phyloP scores from a whole-genome alignment of 1,140 invertebrate species.

The Drosophila parvula region DNA sequence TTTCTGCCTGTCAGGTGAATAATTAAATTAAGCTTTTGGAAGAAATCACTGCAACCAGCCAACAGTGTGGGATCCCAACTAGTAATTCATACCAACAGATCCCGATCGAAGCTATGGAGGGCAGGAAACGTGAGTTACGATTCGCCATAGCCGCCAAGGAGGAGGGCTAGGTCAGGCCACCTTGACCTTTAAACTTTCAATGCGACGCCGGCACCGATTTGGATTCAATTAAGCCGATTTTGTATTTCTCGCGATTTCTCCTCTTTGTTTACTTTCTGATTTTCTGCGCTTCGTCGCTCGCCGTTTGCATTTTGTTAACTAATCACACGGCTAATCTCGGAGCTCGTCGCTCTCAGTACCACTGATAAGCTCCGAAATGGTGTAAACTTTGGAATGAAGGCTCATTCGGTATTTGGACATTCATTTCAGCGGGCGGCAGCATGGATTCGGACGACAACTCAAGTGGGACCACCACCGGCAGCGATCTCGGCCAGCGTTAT shows the following conservation, averaged over 20 bases:
- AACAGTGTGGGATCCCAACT: background rate
- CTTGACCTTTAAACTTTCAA: constrained; percentile 60
- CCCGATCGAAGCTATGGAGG: background rate
- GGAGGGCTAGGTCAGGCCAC: constrained; percentile 25
- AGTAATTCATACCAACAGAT: background rate
- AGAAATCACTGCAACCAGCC: background rate
- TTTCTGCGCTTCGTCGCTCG: constrained; percentile 6
- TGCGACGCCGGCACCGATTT: constrained; percentile 34
- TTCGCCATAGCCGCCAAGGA: constrained; percentile 21
- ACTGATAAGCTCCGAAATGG: constrained; percentile 50
- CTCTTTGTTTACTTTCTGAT: constrained; percentile 46
- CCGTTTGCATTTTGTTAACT: constrained; percentile 37
- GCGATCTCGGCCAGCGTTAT: constrained; percentile 66
- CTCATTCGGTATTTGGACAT: constrained; percentile 40
- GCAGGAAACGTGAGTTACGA: constrained; percentile 45
- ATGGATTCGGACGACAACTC: constrained; percentile 61
- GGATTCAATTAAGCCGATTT: constrained; percentile 6
- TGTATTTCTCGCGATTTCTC: constrained; percentile 12
- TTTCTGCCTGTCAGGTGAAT: constrained; percentile 7
- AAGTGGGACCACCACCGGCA: constrained; percentile 40
- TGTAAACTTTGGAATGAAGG: constrained; percentile 71
- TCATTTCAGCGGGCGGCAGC: constrained; percentile 43
- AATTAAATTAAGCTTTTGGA: constrained; percentile 10
- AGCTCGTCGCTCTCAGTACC: background rate
- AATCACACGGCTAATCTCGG: constrained; percentile 59